Conservation (phyloP, 1,140 invertebrate genomes). For the Drosophila equinoxialis region DNA sequence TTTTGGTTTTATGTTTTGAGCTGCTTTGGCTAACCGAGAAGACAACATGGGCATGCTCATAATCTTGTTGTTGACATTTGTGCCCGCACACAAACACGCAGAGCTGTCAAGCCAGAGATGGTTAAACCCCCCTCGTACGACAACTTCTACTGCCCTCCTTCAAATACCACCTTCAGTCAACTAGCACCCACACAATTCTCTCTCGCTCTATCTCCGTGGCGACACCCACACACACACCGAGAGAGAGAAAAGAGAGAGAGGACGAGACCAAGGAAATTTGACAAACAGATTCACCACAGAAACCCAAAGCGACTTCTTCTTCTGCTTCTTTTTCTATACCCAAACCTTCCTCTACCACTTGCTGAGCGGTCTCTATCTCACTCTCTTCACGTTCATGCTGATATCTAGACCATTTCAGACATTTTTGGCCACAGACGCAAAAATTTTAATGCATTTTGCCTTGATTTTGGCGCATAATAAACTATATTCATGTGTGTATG, state of each 20-base stretch:
- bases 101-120: constrained; percentile 46
- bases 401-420: constrained; percentile 59
- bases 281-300: constrained; percentile 60
- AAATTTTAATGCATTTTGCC: constrained; percentile 71
- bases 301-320: constrained; percentile 32
- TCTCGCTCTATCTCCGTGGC: constrained; percentile 5
- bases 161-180: no score
- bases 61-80: constrained; percentile 72
- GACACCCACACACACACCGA: constrained; percentile 35
- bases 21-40: constrained; percentile 59
- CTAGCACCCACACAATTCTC: neutral
- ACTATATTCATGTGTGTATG: constrained; percentile 47
- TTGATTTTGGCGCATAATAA: constrained; percentile 74
- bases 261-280: constrained; percentile 54
- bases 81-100: constrained; percentile 57
- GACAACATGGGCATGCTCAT: constrained; percentile 46
- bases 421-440: constrained; percentile 70
- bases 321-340: neutral
- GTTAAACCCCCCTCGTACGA: neutral
- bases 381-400: constrained; percentile 25
- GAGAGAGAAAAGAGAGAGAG: neutral
- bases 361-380: neutral
- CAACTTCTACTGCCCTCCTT: no score
- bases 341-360: neutral
- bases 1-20: constrained; percentile 56